Base-by-base conservation (phyloP, 1,140 invertebrate species). In the Drosophila novamexicana region DNA sequence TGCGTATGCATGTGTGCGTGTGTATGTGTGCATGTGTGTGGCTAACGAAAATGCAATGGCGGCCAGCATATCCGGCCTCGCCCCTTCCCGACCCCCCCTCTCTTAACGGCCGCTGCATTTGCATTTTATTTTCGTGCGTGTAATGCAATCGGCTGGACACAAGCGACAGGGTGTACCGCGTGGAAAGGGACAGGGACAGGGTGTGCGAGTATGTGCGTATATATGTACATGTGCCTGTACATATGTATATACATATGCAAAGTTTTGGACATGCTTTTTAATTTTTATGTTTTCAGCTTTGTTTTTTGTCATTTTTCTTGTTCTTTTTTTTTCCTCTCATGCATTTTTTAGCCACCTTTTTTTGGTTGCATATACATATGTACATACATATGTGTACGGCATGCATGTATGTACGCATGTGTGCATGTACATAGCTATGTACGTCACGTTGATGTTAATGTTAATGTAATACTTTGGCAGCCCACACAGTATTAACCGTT, bases 41-140 rank as follows among this genome's bases (percentile, higher is more conserved):
- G 77, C 75, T 86, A 81, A 86, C 82, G 67, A 88, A 84, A 88
- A 82, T 86, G 82, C 83, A 88, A 79, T 86, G 82, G 71, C 70
- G 67, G 65, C 68, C 61, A 67, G 67, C 49, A 66, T 54, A 78
- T 77, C 81, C 73, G 62, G 63, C 4, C 3, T 22, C 22, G 16
- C 64, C 52, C 22, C 18, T 14, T 16, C 12, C 59, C 44, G 5
- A 10, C 18, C 10, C 3, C n/a, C 37, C 9, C 10, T 36, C 45
- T 12, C 39, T 12, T n/a, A 34, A 22, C 49, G 44, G 12, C 29
- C n/a, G 53, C 65, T 64, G 80, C 77, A 79, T 83, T 83, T 83
- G 79, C 83, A 86, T 88, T 86, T 86, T 86, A 86, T 86, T 86
- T 86, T 88, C 65, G 69, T 86, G 83, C 83, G 83, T 83, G 75